Percentiles rank a stretch among this genome's conserved stretches.
These are phyloP conservation scores for Parambassis ranga DNA, from an alignment of 2,797 vertebrate species.

Conservation along the genomic window DNA sequence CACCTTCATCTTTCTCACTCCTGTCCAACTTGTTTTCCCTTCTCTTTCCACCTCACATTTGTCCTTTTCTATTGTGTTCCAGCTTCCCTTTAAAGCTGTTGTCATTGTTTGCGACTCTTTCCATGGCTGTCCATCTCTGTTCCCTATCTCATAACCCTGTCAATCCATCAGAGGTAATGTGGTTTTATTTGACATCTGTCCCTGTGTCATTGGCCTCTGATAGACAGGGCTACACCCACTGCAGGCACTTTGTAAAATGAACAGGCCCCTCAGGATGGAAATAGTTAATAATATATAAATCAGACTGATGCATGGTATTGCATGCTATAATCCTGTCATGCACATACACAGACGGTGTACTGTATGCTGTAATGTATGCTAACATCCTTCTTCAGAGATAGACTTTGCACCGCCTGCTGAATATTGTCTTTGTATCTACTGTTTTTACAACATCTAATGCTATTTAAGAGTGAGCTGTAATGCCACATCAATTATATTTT, in stretches of 20 bases:
- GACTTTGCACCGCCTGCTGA: too few relatives aligned
- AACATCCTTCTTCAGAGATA: too few relatives aligned
- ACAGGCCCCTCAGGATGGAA: slow-evolving; percentile 42
- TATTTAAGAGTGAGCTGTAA: too few relatives aligned
- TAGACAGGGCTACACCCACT: slow-evolving; percentile 43
- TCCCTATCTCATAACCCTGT: slow-evolving; percentile 49
- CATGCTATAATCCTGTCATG: slow-evolving; percentile 5
- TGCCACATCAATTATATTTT: too few relatives aligned
- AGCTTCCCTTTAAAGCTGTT: slow-evolving; percentile 24
- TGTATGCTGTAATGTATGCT: not conserved
- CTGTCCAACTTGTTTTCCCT: slow-evolving; percentile 19
- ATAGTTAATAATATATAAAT: slow-evolving; percentile 58
- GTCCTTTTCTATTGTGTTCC: not conserved
- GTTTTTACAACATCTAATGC: too few relatives aligned
- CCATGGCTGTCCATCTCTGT: slow-evolving; percentile 32
- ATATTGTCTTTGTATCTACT: too few relatives aligned
- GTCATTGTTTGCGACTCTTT: slow-evolving; percentile 14
- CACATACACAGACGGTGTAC: not conserved
- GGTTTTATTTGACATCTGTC: slow-evolving; percentile 71
- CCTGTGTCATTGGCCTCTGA: slow-evolving; percentile 63
- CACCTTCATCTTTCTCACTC: slow-evolving; percentile 11
- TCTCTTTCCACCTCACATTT: slow-evolving; percentile 11
- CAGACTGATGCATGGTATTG: slow-evolving; percentile 13
- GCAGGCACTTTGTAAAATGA: slow-evolving; percentile 71
- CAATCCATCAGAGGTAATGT: slow-evolving; percentile 57